phyloP scores from a whole-genome alignment of 2,888 invertebrate species.

The Aphrophora alni region DNA sequence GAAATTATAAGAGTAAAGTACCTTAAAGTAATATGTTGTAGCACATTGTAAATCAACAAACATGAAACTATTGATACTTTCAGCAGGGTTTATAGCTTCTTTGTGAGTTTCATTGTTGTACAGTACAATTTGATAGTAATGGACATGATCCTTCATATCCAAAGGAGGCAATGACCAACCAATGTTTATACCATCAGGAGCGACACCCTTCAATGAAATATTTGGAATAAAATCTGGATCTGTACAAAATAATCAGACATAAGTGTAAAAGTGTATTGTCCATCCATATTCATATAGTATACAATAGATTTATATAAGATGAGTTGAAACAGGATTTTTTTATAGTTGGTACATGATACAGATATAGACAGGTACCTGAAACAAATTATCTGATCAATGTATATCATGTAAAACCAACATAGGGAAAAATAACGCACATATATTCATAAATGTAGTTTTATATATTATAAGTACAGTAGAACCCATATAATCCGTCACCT shows the following conservation, averaged over 20 bases:
- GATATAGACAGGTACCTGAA: no score
- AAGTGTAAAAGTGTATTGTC: no score
- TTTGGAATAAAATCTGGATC: constrained; percentile 82
- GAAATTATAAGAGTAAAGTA: constrained; percentile 54
- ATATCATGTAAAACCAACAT: no score
- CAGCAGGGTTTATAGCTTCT: constrained; percentile 70
- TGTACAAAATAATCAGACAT: constrained; percentile 46
- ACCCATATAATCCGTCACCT: no score
- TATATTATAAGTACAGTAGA: no score
- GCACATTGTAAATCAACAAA: constrained; percentile 79
- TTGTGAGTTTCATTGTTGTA: constrained; percentile 47
- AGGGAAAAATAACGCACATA: no score
- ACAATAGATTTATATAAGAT: no score
- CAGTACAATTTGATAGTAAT: constrained; percentile 72
- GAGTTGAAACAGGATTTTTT: no score
- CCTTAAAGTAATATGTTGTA: constrained; percentile 80
- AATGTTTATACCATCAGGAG: constrained; percentile 77
- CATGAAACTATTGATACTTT: constrained; percentile 73
- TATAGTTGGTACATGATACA: no score
- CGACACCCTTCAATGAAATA: constrained; percentile 75
- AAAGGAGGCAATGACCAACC: constrained; percentile 76
- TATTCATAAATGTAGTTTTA: no score
- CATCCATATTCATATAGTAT: no score
- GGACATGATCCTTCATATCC: constrained; percentile 71
- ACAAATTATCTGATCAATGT: no score